Evolutionary conservation across 2,113 vertebrate genomes (phyloP).

Genomic region (Callopanchax toddi): DNA sequence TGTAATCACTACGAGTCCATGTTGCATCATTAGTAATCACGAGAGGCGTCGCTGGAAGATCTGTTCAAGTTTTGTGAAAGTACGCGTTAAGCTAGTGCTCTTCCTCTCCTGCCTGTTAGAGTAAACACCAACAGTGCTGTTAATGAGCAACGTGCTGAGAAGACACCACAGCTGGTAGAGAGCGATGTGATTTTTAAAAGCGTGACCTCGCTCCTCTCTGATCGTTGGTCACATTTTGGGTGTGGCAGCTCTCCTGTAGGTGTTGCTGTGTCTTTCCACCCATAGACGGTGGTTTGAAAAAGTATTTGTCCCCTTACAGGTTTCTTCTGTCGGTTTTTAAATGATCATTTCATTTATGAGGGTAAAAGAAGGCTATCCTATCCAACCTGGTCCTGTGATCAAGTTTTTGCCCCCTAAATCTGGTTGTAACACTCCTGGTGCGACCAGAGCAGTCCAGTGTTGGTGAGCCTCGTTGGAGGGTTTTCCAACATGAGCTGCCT

Average conservation of each 20-base stretch:
- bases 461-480: no score
- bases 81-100: slow-evolving; percentile 21
- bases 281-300: no score
- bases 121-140: slow-evolving; percentile 62
- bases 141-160: slow-evolving; percentile 39
- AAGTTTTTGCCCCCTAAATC: no score
- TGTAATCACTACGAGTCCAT: slow-evolving; percentile 39
- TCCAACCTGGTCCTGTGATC: no score
- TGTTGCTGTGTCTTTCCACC: neutral
- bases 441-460: no score
- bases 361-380: no score
- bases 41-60: neutral
- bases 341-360: no score
- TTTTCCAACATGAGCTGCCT: no score
- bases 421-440: no score
- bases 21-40: slow-evolving; percentile 20
- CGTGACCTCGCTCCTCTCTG: no score
- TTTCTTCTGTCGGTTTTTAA: no score
- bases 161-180: slow-evolving; percentile 44
- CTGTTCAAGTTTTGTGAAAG: neutral
- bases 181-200: slow-evolving; percentile 28
- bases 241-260: slow-evolving; percentile 8
- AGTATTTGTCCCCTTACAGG: no score
- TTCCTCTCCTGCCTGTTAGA: slow-evolving; percentile 32
- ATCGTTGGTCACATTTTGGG: slow-evolving; percentile 14